Evolutionary conservation across 2,888 invertebrate species (phyloP), one percentile per base, ranked within the genome.

Genomic region (Ornithoptera priamus): DNA sequence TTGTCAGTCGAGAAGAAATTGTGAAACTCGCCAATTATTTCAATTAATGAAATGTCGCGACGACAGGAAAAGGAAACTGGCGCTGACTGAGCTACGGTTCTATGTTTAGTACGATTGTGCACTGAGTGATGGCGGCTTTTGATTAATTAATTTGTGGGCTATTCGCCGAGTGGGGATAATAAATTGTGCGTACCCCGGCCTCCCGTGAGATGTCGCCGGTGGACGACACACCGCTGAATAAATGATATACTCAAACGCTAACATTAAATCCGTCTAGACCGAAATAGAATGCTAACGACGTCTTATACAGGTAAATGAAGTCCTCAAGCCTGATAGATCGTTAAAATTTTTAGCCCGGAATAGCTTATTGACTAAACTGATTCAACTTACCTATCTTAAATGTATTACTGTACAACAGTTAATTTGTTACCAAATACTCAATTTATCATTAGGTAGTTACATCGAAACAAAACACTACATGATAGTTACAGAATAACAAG

Each of bases 61-160:
- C 81, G 88, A 88, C 90, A 89, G 91, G 91, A 92, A 91, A 87
- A 87, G 90, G 90, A 92, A 92, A 81, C 65, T 58, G 22, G 69
- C 62, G 69, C 18, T 50, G 65, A 50, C 65, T 62, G 78, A 75
- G 78, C 72, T 74, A 75, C 75, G 76, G 75, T 77, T 84, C 87
- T 87, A 88, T 85, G 77, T 89, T 86, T 87, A 87, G 84, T 76
- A 77, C 74, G 89, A 90, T 90, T 88, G 88, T 90, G 83, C 82
- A 80, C 84, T 89, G 89, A 90, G 78, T 88, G 91, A 90, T 91
- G 87, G 90, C 84, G 82, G 85, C 86, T 78, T 87, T 90, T 91
- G 91, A 92, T 92, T 92, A 92, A 92, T 92, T 92, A 91, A 91
- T 91, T 86, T 80, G 83, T 81, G 80, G 83, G 82, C 85, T 87